Conservation (phyloP, 2,113 vertebrate genomes). For the Bufo bufo region DNA sequence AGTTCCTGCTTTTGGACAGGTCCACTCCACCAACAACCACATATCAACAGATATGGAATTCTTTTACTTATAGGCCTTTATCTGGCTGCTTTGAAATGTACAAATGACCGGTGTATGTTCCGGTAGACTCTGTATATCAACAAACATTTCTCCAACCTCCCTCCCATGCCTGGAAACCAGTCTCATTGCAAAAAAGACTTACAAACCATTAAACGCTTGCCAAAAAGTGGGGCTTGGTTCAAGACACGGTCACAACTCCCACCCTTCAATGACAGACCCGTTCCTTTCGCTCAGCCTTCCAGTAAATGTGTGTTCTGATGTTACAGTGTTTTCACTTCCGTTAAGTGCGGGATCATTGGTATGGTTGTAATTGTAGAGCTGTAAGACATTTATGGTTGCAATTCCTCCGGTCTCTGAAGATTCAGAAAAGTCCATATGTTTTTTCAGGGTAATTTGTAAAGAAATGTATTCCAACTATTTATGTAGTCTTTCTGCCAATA, state of each 20-base stretch:
- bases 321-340: constrained; percentile 5
- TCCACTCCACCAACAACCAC: background rate
- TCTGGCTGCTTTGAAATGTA: background rate
- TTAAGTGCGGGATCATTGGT: background rate
- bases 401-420: background rate
- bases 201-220: constrained; percentile 17
- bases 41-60: background rate
- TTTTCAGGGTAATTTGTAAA: no score
- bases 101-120: background rate
- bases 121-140: background rate
- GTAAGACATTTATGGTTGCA: background rate
- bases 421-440: background rate
- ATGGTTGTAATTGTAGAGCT: background rate
- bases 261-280: background rate
- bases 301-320: constrained; percentile 11
- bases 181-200: constrained; percentile 20
- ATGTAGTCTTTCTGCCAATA: no score
- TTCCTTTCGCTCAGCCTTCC: constrained; percentile 12
- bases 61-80: background rate
- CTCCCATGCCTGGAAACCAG: constrained; percentile 15
- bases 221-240: constrained; percentile 25
- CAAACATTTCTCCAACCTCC: background rate
- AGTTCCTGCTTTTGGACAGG: background rate
- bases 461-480: no score
- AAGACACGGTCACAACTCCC: constrained; percentile 1